Evolutionary conservation across 2,888 invertebrate genomes (phyloP), one percentile per base, ranked within the genome.

Genomic region (Fragum sueziense): DNA sequence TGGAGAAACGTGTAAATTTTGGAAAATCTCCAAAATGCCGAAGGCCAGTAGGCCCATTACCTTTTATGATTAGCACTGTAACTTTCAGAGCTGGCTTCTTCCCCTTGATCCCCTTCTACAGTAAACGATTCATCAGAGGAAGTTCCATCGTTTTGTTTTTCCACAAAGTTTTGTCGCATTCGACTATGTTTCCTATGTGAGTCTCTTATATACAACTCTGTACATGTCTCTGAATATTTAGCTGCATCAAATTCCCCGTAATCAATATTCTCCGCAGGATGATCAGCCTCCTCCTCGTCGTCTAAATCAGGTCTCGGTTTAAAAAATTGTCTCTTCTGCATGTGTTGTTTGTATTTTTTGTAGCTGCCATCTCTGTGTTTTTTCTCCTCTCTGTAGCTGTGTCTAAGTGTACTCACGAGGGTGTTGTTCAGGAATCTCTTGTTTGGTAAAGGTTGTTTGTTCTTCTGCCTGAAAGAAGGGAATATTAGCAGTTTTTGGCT

Each of bases 391-490:
- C 79, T 72, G 27, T 78, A 80, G 33, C 84, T 77, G 70, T 88
- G 79, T 31, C 87, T 73, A 7, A 91, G 85, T 6, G 91, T 90
- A 76, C 90, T 90, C 17, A 91, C 89, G 25, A 92, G 77, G 54
- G 90, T 90, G 76, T 90, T 91, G 71, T 87, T 88, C 52, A 92
- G 84, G 74, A 92, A 92, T 14, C 87, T 85, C 80, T 92, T 92
- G 82, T 91, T 91, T 14, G 88, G 83, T 17, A 89, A 86, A 37
- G 88, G 79, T 74, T 87, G 82, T 29, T 86, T 86, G 6, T 29
- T 17, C 75, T 89, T 91, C 71, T 88, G 87, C 91, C 91, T 91
- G 76, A 2, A 85, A 83, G 59, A 34, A 70, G 51, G n/a, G 9
- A 11, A n/a, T n/a, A n/a, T n/a, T n/a, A n/a, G n/a, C n/a, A n/a